These are phyloP conservation scores for Actinostola sp. DNA, from an alignment of 92 coral and sea anemone genomes.

Conservation along the genomic window DNA sequence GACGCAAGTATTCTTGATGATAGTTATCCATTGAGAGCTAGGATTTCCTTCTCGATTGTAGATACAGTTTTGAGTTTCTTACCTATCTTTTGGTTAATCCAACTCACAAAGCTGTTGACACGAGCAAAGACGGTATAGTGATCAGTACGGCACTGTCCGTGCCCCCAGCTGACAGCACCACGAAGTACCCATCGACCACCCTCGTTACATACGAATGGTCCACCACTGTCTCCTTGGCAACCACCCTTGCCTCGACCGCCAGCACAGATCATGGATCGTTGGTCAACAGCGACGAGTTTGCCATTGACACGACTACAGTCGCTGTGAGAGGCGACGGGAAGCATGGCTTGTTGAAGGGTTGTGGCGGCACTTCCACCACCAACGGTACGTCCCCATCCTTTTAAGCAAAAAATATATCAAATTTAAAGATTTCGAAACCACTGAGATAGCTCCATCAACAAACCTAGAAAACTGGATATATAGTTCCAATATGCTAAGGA, in stretches of 20 bases:
- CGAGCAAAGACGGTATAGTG: conserved; percentile 75
- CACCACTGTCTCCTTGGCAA: conserved; percentile 78
- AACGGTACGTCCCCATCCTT: conserved; percentile 72
- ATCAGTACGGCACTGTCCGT: conserved; percentile 54
- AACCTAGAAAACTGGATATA: too few species aligned
- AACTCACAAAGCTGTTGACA: conserved; percentile 50
- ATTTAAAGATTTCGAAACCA: too few species aligned
- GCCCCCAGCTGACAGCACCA: conserved; percentile 75
- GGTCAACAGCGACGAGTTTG: conserved; percentile 31
- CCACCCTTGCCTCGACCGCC: conserved; percentile 57
- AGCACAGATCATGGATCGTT: conserved; percentile 58
- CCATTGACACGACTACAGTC: conserved; percentile 37
- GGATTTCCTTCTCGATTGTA: too few species aligned
- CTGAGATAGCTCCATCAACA: too few species aligned
- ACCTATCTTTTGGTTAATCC: conserved; percentile 65
- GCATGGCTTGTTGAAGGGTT: conserved; percentile 51
- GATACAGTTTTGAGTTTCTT: too few species aligned
- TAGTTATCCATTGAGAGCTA: too few species aligned
- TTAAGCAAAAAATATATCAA: not conserved
- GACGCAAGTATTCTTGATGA: too few species aligned
- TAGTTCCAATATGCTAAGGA: too few species aligned
- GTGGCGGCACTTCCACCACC: conserved; percentile 56
- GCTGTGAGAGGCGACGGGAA: conserved; percentile 35
- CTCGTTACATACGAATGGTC: conserved; percentile 73
- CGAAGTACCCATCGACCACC: conserved; percentile 54